phyloP scores from a whole-genome alignment of 2,797 vertebrate species.

The Alfaro cultratus region DNA sequence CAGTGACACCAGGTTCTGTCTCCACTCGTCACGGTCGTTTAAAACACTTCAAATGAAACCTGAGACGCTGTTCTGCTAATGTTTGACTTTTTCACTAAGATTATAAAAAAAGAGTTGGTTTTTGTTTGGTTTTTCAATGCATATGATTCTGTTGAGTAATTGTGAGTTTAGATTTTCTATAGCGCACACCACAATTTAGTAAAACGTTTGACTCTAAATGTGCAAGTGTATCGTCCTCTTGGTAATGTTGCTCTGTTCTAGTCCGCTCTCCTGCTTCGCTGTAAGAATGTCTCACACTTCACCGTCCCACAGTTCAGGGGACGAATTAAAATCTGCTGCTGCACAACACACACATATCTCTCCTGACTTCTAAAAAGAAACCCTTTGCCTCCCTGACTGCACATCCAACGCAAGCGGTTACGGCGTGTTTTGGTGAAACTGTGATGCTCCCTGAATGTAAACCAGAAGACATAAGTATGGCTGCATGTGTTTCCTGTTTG shows the following conservation, averaged over 20 bases:
- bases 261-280: conserved; percentile 34
- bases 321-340: conserved; percentile 3
- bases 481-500: conserved; percentile 43
- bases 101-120: conserved; percentile 26
- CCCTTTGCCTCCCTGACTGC: conserved; percentile 20
- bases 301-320: conserved; percentile 18
- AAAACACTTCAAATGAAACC: conserved; percentile 41
- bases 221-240: conserved; percentile 60
- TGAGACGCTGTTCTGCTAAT: conserved; percentile 26
- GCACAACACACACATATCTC: conserved; percentile 16
- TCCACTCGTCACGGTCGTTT: conserved; percentile 32
- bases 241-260: conserved; percentile 62
- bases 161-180: conserved; percentile 51
- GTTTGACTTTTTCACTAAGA: conserved; percentile 32
- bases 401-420: conserved; percentile 14
- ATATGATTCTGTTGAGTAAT: conserved; percentile 45
- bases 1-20: conserved; percentile 36
- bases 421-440: conserved; percentile 30
- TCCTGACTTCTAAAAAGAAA: conserved; percentile 25
- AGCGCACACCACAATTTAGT: conserved; percentile 44
- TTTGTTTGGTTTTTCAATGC: conserved; percentile 26
- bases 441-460: conserved; percentile 43
- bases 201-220: conserved; percentile 61
- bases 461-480: conserved; percentile 44
- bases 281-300: conserved; percentile 33